Evolutionary conservation across 2,113 vertebrate species (phyloP).

Genomic region (Carassius carassius): DNA sequence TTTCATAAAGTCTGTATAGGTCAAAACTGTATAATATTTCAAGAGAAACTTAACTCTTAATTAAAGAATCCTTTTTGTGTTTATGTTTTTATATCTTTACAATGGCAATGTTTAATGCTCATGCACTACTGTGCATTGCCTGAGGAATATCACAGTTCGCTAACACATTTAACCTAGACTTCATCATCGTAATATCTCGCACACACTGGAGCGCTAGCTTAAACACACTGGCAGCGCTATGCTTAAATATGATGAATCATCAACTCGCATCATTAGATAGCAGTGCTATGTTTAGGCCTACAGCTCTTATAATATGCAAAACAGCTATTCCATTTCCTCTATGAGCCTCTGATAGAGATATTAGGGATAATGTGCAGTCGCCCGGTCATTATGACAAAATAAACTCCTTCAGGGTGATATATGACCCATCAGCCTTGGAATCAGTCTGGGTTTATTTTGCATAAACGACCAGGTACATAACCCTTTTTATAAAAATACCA

Average conservation of each 20-base stretch:
- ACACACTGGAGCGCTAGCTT: not conserved
- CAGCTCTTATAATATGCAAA: constrained; percentile 27
- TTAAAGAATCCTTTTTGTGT: not conserved
- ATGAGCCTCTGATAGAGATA: constrained; percentile 1
- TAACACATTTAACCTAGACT: not conserved
- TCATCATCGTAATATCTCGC: constrained; percentile 11
- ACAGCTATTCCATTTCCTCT: constrained; percentile 17
- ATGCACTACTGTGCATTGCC: not conserved
- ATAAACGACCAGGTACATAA: not conserved
- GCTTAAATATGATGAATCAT: constrained; percentile 29
- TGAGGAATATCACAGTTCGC: constrained; percentile 28
- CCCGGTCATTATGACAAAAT: not conserved
- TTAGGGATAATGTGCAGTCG: constrained; percentile 1
- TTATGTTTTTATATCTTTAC: not conserved
- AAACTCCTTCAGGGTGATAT: not conserved
- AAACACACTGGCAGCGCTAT: constrained; percentile 14
- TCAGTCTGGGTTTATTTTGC: not conserved
- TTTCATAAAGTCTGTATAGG: not conserved
- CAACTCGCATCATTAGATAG: constrained; percentile 19
- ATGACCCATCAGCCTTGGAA: not conserved
- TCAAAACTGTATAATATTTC: not conserved
- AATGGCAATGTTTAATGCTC: not conserved
- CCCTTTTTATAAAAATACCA: not conserved
- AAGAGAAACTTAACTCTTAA: not conserved
- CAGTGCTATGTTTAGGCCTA: constrained; percentile 30